A percentile compares a stretch with the other conserved stretches of the same genome.
These are phyloP conservation scores for Scalopus aquaticus DNA, from an alignment of 2,113 vertebrate genomes.

Conservation along the genomic window DNA sequence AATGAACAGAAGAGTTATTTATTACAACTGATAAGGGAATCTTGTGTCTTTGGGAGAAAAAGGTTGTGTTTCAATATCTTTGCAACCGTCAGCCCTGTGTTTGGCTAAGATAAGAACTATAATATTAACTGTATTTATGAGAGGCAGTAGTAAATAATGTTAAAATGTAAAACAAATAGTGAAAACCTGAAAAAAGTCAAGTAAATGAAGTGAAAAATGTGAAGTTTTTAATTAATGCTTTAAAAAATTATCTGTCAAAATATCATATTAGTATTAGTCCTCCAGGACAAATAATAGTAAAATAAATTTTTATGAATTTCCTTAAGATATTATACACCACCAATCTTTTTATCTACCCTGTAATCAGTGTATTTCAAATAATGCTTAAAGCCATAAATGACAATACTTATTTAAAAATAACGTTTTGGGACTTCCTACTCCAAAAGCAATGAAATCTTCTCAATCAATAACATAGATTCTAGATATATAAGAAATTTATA, in stretches of 20 bases:
- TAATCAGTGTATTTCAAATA: neutral
- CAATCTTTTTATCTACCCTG: neutral
- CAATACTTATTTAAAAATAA: slow-evolving; percentile 43
- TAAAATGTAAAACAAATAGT: neutral
- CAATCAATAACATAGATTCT: neutral
- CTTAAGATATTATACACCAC: neutral
- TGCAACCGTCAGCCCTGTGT: slow-evolving; percentile 30
- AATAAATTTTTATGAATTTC: neutral
- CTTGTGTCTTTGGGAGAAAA: slow-evolving; percentile 37
- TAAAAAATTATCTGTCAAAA: neutral
- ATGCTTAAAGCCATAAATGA: neutral
- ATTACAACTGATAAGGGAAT: slow-evolving; percentile 60
- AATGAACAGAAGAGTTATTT: slow-evolving; percentile 66
- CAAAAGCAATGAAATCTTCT: neutral
- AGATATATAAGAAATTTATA: neutral
- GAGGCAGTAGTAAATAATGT: slow-evolving; percentile 38
- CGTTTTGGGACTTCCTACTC: neutral
- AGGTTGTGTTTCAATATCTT: slow-evolving; percentile 49
- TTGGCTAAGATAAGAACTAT: slow-evolving; percentile 26
- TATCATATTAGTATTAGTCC: neutral
- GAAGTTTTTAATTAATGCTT: neutral
- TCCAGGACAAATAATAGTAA: neutral
- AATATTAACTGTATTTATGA: slow-evolving; percentile 11
- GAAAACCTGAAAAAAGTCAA: slow-evolving; percentile 25
- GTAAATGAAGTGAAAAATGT: neutral